Evolutionary conservation across 1,140 invertebrate species (phyloP), one percentile per base, ranked within the genome.

Genomic region (Ridgeia piscesae): DNA sequence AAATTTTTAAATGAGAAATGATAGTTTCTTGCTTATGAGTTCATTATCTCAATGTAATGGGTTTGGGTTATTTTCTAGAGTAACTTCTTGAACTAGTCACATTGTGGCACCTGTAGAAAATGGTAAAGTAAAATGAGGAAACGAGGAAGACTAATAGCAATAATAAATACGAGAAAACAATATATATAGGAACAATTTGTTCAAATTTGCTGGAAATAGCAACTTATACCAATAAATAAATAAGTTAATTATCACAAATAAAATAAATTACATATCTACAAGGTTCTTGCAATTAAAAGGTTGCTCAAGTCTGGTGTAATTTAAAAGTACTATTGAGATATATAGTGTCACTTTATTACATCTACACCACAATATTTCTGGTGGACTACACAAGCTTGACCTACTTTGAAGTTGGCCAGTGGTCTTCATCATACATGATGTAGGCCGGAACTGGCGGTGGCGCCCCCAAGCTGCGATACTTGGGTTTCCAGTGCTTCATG

Each of bases 401-500:
- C 58, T 77, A 77, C 58, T 77, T 77, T 77, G 58, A 77, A 31
- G 58, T 77, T 21, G 89, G 91, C 95, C 95, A 95, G 93, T 95
- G 94, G 34, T 94, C 94, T 1, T 93, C 91, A 89, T 95, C 95
- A 92, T 95, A 94, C 90, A 94, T 92, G 77, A 95, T 93, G 92
- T 95, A 95, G 14, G 93, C 93, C 33, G 95, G 95, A 11, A 95
- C 94, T 2, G 94, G 93, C 21, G 95, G 95, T 92, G 95, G 95
- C 34, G 93, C 93, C 14, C 95, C 95, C 0, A 95, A 93, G 91
- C 94, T 95, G 34, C 95, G 93, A 89, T 95, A 95, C 88, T 93
- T 92, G 33, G 95, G 95, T 90, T 94, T 94, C 95, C 95, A 95
- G 92, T 95, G 95, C 89, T 95, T 95, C 94, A 95, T 95, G 88